These are phyloP conservation scores for Columba livia DNA, from an alignment of 2,113 vertebrate genomes.

Conservation along the genomic window DNA sequence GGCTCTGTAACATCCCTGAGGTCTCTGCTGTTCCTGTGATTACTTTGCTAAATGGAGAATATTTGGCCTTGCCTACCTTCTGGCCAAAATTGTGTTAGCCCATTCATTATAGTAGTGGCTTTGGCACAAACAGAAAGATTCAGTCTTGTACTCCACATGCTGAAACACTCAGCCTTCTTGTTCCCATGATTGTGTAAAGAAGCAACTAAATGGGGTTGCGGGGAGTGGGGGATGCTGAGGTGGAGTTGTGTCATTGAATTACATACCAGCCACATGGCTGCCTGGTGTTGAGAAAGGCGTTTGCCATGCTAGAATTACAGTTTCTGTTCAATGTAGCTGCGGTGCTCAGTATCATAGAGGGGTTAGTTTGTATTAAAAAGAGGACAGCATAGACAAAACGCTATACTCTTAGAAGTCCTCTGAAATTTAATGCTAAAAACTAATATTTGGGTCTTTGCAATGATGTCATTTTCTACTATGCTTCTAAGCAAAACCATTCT, in stretches of 20 bases:
- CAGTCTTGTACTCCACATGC: not conserved
- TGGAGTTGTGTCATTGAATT: not conserved
- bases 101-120: not conserved
- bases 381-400: not conserved
- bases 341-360: not conserved
- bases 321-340: not conserved
- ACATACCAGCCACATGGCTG: not conserved
- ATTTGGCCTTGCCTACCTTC: not conserved
- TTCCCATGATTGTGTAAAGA: not conserved
- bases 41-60: not conserved
- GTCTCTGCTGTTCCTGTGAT: not conserved
- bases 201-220: not conserved
- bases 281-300: not conserved
- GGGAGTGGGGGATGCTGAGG: not conserved
- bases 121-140: not conserved
- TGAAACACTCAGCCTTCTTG: conserved; percentile 1
- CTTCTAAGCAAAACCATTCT: not conserved
- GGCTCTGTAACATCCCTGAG: not conserved
- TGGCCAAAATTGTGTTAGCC: not conserved
- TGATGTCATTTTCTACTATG: not conserved
- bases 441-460: not conserved
- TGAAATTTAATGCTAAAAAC: not conserved
- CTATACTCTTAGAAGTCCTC: not conserved
- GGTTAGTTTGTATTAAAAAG: not conserved
- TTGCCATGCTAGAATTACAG: not conserved